phyloP scores from a whole-genome alignment of 2,888 invertebrate species.

The Cephus pygmeus region DNA sequence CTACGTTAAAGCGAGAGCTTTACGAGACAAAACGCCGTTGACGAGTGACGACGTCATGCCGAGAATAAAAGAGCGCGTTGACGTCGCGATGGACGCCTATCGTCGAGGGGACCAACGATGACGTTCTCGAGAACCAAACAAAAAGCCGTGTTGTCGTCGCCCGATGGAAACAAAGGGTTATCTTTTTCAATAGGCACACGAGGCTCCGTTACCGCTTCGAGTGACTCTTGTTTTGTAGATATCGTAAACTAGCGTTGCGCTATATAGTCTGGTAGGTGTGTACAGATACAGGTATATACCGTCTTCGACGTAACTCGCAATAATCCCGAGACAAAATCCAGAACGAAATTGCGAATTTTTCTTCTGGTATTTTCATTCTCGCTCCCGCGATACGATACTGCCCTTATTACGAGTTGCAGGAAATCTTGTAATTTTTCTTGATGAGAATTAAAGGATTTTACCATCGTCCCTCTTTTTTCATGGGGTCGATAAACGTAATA shows the following conservation, averaged over 20 bases:
- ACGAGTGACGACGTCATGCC: background rate
- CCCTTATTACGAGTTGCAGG: background rate
- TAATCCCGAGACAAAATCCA: background rate
- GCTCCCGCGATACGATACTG: background rate
- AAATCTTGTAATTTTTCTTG: background rate
- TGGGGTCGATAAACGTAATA: background rate
- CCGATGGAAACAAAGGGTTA: conserved; percentile 16
- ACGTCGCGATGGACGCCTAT: background rate
- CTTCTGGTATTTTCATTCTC: background rate
- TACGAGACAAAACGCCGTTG: background rate
- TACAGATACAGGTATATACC: background rate
- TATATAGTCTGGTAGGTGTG: background rate
- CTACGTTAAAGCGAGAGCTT: background rate
- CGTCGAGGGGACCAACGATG: background rate
- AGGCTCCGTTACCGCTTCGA: background rate
- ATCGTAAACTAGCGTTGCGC: background rate
- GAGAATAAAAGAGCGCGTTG: background rate
- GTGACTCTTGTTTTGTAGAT: background rate
- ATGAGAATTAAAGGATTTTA: background rate
- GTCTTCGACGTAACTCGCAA: background rate
- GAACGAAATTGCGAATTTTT: background rate
- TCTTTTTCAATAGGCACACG: conserved; percentile 19
- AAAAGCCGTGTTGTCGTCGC: background rate
- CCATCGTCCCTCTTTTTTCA: background rate
- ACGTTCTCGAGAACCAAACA: background rate